Evolutionary conservation across 2,797 vertebrate genomes (phyloP).

Genomic region (Molossus molossus): DNA sequence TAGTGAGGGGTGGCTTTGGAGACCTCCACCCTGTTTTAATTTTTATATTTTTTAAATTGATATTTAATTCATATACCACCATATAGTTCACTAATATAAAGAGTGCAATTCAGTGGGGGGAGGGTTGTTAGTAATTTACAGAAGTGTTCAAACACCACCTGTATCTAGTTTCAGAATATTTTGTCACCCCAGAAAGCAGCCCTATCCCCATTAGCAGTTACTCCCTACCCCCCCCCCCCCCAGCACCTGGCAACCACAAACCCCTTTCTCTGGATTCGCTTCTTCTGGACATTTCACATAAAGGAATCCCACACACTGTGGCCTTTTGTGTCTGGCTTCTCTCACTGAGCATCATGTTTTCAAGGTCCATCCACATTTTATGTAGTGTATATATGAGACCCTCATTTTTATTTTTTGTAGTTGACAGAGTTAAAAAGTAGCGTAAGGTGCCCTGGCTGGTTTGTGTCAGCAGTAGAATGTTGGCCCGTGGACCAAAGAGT

Average conservation of each 20-base stretch:
- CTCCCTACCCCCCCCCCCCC: background rate
- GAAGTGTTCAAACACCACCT: background rate
- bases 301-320: accelerated
- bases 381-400: background rate
- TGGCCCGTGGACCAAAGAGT: no score
- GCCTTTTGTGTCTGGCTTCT: background rate
- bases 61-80: background rate
- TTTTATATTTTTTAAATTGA: background rate
- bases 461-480: no score
- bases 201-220: background rate
- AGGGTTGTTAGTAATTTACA: background rate
- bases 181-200: background rate
- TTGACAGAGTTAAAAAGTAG: background rate
- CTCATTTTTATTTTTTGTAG: background rate
- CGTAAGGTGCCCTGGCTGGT: background rate
- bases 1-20: background rate
- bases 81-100: background rate
- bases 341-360: accelerated
- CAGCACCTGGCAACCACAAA: background rate
- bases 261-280: no score
- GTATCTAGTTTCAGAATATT: background rate
- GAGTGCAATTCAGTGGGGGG: background rate
- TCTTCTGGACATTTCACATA: accelerated
- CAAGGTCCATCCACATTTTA: accelerated
- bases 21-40: no score